Conservation (phyloP, 2,888 invertebrate genomes). For the Hyposoter didymator region DNA sequence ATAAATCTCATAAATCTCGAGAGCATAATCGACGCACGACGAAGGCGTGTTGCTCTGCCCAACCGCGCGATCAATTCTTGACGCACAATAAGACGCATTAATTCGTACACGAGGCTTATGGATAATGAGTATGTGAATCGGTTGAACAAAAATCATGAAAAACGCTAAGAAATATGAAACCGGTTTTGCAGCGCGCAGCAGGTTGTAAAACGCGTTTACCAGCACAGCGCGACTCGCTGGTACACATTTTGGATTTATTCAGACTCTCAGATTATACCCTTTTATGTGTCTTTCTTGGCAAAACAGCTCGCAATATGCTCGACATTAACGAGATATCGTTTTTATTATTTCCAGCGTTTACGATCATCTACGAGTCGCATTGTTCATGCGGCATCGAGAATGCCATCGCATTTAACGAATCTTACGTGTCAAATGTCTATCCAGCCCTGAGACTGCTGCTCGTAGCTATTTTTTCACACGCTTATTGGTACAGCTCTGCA, state of each 20-base stretch:
- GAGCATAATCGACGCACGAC: conserved; percentile 30
- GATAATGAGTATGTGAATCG: conserved; percentile 37
- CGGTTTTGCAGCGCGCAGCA: conserved; percentile 33
- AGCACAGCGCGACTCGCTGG: neutral
- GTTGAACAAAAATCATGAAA: neutral
- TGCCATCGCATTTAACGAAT: conserved; percentile 19
- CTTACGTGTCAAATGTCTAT: conserved; percentile 19
- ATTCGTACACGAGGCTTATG: conserved; percentile 46
- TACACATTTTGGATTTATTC: conserved; percentile 42
- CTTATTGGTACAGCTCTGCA: neutral
- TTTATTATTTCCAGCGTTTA: neutral
- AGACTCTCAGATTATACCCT: conserved; percentile 17
- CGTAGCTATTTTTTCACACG: conserved; percentile 30
- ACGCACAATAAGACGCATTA: conserved; percentile 52
- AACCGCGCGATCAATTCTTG: conserved; percentile 46
- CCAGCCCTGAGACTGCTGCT: neutral
- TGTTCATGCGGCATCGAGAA: neutral
- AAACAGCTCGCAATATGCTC: neutral
- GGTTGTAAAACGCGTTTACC: conserved; percentile 43
- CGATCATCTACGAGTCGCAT: neutral
- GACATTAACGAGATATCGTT: conserved; percentile 9
- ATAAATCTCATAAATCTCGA: conserved; percentile 54
- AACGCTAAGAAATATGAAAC: conserved; percentile 31
- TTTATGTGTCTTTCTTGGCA: neutral
- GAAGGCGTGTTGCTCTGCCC: conserved; percentile 14